These are phyloP conservation scores for Pseudomyrmex cubaensis DNA, from an alignment of 1,140 invertebrate genomes.

Conservation along the genomic window DNA sequence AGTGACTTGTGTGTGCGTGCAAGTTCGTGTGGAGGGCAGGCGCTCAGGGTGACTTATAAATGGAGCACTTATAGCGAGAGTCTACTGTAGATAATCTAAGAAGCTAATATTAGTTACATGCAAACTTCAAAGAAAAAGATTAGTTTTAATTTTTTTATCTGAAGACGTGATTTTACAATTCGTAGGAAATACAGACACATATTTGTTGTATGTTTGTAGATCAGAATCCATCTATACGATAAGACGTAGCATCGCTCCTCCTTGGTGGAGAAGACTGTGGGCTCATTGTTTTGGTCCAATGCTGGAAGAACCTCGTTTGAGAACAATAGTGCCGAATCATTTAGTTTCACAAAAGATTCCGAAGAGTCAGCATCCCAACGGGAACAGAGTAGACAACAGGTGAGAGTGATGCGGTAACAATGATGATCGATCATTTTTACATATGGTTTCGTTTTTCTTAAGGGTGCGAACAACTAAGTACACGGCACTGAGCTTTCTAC, in stretches of 20 bases:
- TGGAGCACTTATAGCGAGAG: too few relatives aligned
- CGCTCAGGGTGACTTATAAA: too few relatives aligned
- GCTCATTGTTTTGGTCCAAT: conserved; percentile 86
- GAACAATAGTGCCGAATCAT: conserved; percentile 93
- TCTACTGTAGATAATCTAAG: too few relatives aligned
- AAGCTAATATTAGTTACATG: too few relatives aligned
- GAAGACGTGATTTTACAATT: too few relatives aligned
- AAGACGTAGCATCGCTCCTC: conserved; percentile 88
- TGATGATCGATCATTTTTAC: background rate
- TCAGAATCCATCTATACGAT: conserved; percentile 96
- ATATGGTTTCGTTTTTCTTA: conserved; percentile 29
- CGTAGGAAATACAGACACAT: background rate
- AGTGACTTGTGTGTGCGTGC: too few relatives aligned
- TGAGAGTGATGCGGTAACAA: conserved; percentile 45
- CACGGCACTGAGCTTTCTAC: conserved; percentile 96
- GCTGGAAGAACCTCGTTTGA: conserved; percentile 89
- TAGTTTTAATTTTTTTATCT: too few relatives aligned
- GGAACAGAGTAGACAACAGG: conserved; percentile 90
- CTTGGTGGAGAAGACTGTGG: conserved; percentile 89
- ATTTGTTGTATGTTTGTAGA: conserved; percentile 75
- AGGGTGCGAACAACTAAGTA: conserved; percentile 98
- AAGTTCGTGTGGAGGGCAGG: too few relatives aligned
- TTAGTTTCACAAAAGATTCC: conserved; percentile 91
- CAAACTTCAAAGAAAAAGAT: too few relatives aligned
- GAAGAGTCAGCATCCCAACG: conserved; percentile 93